Percentiles rank a stretch among this genome's conserved stretches.
phyloP scores from a whole-genome alignment of 2,888 invertebrate species.

The Erebia palarica region DNA sequence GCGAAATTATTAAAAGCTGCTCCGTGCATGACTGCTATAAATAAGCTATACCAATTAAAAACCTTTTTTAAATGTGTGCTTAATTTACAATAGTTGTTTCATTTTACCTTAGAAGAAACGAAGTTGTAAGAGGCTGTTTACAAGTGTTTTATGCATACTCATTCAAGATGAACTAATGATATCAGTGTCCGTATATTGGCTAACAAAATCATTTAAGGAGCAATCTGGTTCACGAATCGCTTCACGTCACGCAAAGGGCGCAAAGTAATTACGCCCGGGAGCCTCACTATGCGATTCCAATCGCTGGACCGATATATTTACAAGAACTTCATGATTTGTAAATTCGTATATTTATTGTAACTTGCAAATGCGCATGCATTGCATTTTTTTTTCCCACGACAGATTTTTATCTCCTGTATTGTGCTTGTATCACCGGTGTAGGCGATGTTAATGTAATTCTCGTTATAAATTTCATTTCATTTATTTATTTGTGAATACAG shows the following conservation, averaged over 20 bases:
- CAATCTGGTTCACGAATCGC: constrained; percentile 37
- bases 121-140: constrained; percentile 25
- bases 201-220: constrained; percentile 35
- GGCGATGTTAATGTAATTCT: too few relatives aligned
- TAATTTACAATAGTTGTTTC: constrained; percentile 17
- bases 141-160: constrained; percentile 23
- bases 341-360: constrained; percentile 10
- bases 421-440: background rate
- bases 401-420: background rate
- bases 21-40: constrained; percentile 6
- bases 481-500: too few relatives aligned
- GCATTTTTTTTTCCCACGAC: background rate
- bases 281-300: constrained; percentile 31
- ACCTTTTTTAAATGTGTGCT: constrained; percentile 12
- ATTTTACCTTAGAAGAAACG: constrained; percentile 11
- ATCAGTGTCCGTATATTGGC: constrained; percentile 31
- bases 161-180: constrained; percentile 26
- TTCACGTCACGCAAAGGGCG: constrained; percentile 39
- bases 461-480: too few relatives aligned
- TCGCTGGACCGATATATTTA: constrained; percentile 31
- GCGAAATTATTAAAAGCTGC: background rate
- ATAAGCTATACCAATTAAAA: constrained; percentile 6
- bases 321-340: constrained; percentile 26
- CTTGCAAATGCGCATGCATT: background rate
- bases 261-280: constrained; percentile 36